These are phyloP conservation scores for Alexandromys oeconomus DNA, from an alignment of 2,797 vertebrate genomes.

Conservation along the genomic window DNA sequence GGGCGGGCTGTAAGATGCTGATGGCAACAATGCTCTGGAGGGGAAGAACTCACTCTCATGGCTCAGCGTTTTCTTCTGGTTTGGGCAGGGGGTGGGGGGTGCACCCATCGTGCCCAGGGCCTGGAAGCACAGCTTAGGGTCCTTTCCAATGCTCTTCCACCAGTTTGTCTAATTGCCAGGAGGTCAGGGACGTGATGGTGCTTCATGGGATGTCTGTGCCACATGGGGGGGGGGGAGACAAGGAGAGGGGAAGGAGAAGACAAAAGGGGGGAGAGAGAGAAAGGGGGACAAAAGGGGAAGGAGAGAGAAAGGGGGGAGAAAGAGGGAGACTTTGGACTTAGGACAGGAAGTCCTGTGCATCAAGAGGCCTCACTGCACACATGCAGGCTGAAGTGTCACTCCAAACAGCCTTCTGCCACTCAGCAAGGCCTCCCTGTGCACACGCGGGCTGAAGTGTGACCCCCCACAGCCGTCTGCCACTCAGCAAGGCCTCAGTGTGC, in stretches of 20 bases:
- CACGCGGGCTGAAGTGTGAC: accelerated
- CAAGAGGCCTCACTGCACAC: too few species aligned
- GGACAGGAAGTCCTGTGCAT: neutral
- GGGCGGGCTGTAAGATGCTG: neutral
- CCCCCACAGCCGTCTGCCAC: too few species aligned
- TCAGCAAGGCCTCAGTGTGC: too few species aligned
- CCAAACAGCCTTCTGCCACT: too few species aligned
- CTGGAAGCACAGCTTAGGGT: neutral
- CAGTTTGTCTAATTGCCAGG: neutral
- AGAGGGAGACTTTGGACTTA: neutral
- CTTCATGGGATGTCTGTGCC: neutral
- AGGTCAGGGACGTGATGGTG: constrained; percentile 5
- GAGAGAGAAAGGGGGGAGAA: too few species aligned
- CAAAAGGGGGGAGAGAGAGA: too few species aligned
- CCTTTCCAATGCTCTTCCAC: neutral
- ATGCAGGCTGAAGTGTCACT: accelerated
- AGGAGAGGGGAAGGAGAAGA: neutral
- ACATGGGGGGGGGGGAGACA: too few species aligned
- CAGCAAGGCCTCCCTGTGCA: too few species aligned
- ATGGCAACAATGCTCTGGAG: neutral
- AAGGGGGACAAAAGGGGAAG: too few species aligned
- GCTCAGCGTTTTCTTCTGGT: neutral
- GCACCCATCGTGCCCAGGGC: neutral
- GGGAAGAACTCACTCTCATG: accelerated
- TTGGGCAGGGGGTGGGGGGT: neutral